Evolutionary conservation across 37 sponge, comb jelly and placozoan genomes (phyloP).

Genomic region (Eunapius fragilis): DNA sequence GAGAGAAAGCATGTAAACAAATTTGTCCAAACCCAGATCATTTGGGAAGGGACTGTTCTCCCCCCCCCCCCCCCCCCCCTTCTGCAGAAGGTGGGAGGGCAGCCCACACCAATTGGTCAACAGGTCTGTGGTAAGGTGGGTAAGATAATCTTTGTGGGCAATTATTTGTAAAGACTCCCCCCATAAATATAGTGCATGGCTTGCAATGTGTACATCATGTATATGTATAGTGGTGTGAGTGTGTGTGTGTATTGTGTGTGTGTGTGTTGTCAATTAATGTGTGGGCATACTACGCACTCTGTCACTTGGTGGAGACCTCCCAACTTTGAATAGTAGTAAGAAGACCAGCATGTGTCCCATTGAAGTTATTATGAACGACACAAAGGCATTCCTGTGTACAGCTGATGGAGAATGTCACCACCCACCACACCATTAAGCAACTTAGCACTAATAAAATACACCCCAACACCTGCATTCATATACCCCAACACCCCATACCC

Average conservation of each 20-base stretch:
- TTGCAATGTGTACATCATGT: neutral
- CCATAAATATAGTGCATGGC: too few species aligned
- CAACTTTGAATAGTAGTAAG: conserved; percentile 31
- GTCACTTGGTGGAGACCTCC: conserved; percentile 23
- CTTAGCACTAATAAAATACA: neutral
- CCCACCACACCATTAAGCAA: neutral
- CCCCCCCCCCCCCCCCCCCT: neutral
- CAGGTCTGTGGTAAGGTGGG: neutral
- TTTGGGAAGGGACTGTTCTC: neutral
- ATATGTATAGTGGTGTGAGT: neutral
- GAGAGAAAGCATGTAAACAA: neutral
- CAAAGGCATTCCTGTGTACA: conserved; percentile 56
- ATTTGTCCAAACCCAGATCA: too few species aligned
- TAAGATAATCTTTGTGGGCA: neutral
- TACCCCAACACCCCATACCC: neutral
- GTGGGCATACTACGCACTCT: conserved; percentile 10
- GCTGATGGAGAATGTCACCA: conserved; percentile 10
- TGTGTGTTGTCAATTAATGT: neutral
- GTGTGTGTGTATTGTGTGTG: conserved; percentile 2
- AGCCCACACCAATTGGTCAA: neutral
- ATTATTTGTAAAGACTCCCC: neutral
- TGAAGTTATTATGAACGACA: conserved; percentile 37
- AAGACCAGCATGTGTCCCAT: conserved; percentile 54
- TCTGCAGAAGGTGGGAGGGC: neutral
- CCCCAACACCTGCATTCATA: neutral